phyloP scores from a whole-genome alignment of 2,888 invertebrate species.

The Halocaridina rubra region DNA sequence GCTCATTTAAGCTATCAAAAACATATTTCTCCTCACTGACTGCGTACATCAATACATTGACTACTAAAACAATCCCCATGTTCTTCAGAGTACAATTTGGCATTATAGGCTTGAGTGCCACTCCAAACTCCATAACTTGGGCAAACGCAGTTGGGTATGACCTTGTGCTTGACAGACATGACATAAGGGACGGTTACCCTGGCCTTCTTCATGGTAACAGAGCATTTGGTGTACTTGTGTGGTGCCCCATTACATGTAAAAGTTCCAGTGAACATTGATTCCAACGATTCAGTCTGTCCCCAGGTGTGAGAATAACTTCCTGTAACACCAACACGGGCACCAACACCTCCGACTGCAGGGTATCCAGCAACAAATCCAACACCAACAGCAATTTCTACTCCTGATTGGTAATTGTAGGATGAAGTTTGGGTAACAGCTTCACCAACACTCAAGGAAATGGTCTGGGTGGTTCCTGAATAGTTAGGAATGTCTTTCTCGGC shows the following conservation, averaged over 20 bases:
- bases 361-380: background rate
- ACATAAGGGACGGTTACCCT: background rate
- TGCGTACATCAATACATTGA: background rate
- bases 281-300: background rate
- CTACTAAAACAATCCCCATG: background rate
- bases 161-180: background rate
- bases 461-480: background rate
- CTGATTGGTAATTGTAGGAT: background rate
- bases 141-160: background rate
- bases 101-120: background rate
- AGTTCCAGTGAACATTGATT: background rate
- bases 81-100: background rate
- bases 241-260: background rate
- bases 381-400: background rate
- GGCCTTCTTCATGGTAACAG: background rate
- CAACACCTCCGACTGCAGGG: background rate
- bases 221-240: background rate
- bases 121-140: background rate
- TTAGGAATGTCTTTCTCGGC: background rate
- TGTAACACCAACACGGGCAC: background rate
- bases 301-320: background rate
- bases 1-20: too few relatives aligned
- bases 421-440: background rate
- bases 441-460: background rate
- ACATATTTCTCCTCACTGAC: too few relatives aligned